These are phyloP conservation scores for Cynopterus brachyotis DNA, from an alignment of 2,113 vertebrate species.

Conservation along the genomic window DNA sequence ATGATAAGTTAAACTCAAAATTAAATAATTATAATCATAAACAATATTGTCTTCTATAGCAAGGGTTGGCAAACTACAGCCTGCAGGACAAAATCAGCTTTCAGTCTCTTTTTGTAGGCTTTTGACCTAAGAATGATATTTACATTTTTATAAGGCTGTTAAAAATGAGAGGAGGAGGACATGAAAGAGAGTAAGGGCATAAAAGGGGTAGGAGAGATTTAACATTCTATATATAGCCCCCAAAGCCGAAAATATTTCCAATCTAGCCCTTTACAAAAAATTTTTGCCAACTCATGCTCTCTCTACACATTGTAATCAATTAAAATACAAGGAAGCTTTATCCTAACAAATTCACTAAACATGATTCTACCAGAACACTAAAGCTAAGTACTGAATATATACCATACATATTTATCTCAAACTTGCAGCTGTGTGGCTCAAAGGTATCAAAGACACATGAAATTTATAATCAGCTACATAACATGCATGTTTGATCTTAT, in stretches of 20 bases:
- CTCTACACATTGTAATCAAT: not conserved
- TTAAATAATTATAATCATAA: not conserved
- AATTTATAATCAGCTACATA: conserved; percentile 33
- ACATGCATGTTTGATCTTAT: not conserved
- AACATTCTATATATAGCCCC: not conserved
- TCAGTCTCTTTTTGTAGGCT: not conserved
- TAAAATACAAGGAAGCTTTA: conserved; percentile 37
- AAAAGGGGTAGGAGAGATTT: not conserved
- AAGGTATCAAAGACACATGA: conserved; percentile 13
- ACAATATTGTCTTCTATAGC: not conserved
- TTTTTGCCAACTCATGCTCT: not conserved
- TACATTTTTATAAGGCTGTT: not conserved
- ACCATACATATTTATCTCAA: not conserved
- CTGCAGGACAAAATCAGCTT: not conserved
- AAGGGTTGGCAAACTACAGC: not conserved
- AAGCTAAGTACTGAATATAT: not conserved
- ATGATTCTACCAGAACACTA: conserved; percentile 4
- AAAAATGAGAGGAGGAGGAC: not conserved
- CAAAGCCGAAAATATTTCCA: conserved; percentile 23
- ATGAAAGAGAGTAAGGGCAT: not conserved
- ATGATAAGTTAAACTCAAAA: not conserved
- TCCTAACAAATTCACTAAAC: conserved; percentile 30
- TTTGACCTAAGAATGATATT: not conserved
- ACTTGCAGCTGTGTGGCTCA: not conserved
- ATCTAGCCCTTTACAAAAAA: not conserved